These are phyloP conservation scores for Xenopus petersii DNA, from an alignment of 2,797 vertebrate species.

Conservation along the genomic window DNA sequence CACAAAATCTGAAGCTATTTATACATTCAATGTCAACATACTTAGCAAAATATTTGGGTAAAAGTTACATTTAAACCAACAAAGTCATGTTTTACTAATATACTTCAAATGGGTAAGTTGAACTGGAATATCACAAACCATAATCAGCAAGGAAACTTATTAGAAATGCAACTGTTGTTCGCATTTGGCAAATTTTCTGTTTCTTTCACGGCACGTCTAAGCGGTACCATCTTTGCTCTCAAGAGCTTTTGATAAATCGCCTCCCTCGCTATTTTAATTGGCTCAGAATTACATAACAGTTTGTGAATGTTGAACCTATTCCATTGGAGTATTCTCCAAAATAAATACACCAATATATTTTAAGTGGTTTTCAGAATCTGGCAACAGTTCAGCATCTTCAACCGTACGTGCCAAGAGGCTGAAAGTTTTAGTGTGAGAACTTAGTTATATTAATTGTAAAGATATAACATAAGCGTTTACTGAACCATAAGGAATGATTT, in stretches of 20 bases:
- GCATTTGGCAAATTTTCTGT: background rate
- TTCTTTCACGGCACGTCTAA: constrained; percentile 3
- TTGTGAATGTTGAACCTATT: constrained; percentile 15
- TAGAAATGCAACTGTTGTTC: background rate
- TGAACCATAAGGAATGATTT: constrained; percentile 14
- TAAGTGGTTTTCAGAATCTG: constrained; percentile 34
- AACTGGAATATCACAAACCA: background rate
- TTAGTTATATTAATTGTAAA: constrained; percentile 28
- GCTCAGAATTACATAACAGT: constrained; percentile 14
- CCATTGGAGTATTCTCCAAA: constrained; percentile 20
- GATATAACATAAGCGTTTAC: constrained; percentile 27
- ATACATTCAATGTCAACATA: too few relatives aligned
- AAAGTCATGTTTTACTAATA: background rate
- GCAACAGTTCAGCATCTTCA: constrained; percentile 13
- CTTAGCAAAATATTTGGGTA: background rate
- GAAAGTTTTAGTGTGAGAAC: constrained; percentile 37
- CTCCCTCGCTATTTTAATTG: constrained; percentile 12
- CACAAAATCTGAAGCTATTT: too few relatives aligned
- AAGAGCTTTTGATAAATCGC: constrained; percentile 20
- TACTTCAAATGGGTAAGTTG: background rate
- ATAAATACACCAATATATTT: constrained; percentile 33
- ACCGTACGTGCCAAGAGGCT: constrained; percentile 3
- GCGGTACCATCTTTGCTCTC: constrained; percentile 24
- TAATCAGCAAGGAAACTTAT: background rate
- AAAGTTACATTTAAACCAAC: background rate